These are phyloP conservation scores for Drosophila gaucha DNA, from an alignment of 2,888 invertebrate species.

Conservation along the genomic window DNA sequence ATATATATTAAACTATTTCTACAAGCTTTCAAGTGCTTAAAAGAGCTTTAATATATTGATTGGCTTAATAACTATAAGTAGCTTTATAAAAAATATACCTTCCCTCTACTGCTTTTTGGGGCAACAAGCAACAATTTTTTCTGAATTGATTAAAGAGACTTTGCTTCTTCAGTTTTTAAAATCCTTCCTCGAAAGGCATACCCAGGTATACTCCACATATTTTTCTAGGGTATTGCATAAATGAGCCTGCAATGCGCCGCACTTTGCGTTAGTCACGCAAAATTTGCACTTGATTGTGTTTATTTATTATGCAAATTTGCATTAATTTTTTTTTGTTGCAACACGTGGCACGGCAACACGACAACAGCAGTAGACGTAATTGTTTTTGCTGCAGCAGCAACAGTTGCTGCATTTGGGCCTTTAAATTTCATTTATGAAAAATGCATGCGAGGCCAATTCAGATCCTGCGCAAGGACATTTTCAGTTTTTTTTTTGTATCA, in stretches of 20 bases:
- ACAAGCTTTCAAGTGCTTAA: too few relatives aligned
- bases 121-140: too few relatives aligned
- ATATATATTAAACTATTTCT: too few relatives aligned
- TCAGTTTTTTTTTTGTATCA: constrained; percentile 16
- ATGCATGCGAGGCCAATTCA: constrained; percentile 45
- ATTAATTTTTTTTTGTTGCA: constrained; percentile 73
- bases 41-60: too few relatives aligned
- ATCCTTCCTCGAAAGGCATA: neutral
- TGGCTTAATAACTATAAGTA: too few relatives aligned
- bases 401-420: constrained; percentile 47
- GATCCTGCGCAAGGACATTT: constrained; percentile 60
- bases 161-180: too few relatives aligned
- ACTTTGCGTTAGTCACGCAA: constrained; percentile 67
- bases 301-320: constrained; percentile 78
- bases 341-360: constrained; percentile 55
- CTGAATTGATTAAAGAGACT: too few relatives aligned
- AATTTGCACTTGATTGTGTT: constrained; percentile 63
- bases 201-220: neutral
- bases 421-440: constrained; percentile 63
- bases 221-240: constrained; percentile 33
- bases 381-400: constrained; percentile 19
- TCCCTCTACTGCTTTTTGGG: too few relatives aligned
- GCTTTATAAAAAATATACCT: too few relatives aligned
- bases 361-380: constrained; percentile 3
- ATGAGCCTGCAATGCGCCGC: constrained; percentile 49